Percentiles rank a stretch among this genome's conserved stretches.
These are phyloP conservation scores for Fistularia tabacaria DNA, from an alignment of 2,797 vertebrate genomes.

Conservation along the genomic window DNA sequence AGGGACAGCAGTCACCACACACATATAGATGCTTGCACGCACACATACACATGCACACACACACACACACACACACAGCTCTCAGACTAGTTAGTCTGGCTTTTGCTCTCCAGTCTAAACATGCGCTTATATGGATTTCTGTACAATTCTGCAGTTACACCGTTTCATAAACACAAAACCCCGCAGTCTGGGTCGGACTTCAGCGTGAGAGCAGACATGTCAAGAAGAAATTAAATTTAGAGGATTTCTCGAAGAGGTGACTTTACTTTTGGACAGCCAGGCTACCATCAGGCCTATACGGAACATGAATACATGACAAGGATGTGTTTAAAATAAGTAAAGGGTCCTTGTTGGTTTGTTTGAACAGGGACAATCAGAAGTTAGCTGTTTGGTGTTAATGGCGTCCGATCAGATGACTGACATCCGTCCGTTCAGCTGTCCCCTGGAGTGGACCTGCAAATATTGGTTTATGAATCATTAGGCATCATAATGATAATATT, in stretches of 20 bases:
- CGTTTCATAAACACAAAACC: conserved; percentile 48
- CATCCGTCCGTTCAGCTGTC: too few species aligned
- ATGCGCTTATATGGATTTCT: conserved; percentile 64
- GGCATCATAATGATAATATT: too few species aligned
- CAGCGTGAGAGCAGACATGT: conserved; percentile 13
- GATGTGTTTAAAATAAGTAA: background rate
- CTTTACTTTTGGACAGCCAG: conserved; percentile 9
- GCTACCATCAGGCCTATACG: background rate
- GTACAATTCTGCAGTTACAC: conserved; percentile 42
- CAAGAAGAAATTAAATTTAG: conserved; percentile 13
- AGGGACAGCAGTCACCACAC: conserved; percentile 63
- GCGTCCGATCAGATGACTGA: too few species aligned
- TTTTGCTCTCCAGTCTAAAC: conserved; percentile 54
- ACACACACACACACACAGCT: conserved; percentile 14
- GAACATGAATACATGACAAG: background rate
- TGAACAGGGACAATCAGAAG: background rate
- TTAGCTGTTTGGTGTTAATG: too few species aligned
- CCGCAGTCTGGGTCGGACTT: conserved; percentile 15
- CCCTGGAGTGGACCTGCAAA: too few species aligned
- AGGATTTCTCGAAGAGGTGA: conserved; percentile 4
- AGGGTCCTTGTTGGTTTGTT: background rate
- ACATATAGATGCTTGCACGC: conserved; percentile 2
- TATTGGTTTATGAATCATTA: too few species aligned
- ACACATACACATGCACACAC: conserved; percentile 13
- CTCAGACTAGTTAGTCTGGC: conserved; percentile 48